phyloP scores from a whole-genome alignment of 2,797 vertebrate species.

The Melanotaenia parkinsoni region DNA sequence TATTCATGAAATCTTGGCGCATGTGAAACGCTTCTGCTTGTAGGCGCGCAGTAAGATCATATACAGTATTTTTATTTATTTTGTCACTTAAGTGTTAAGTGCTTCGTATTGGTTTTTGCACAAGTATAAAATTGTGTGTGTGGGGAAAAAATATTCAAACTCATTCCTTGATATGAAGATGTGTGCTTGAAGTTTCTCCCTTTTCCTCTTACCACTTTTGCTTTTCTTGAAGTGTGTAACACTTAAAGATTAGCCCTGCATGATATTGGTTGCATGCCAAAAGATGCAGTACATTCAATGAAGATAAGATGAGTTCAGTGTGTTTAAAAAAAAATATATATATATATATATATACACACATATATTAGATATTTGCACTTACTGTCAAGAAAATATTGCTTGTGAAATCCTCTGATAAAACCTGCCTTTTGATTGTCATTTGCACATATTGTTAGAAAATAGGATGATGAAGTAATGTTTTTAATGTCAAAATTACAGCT shows the following conservation, averaged over 20 bases:
- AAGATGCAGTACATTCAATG: neutral
- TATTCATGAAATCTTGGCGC: neutral
- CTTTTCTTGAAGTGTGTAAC: neutral
- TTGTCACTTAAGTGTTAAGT: constrained; percentile 2
- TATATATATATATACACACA: neutral
- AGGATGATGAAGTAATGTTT: neutral
- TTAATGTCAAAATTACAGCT: neutral
- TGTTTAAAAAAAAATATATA: neutral
- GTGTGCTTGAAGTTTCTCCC: neutral
- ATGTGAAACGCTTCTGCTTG: neutral
- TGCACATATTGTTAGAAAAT: neutral
- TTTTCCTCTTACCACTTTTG: neutral
- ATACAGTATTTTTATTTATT: neutral
- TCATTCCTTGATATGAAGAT: neutral
- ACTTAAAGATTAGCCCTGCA: neutral
- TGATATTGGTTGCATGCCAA: constrained; percentile 4
- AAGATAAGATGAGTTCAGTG: constrained; percentile 11
- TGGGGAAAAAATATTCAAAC: neutral
- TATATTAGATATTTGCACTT: neutral
- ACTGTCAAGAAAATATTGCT: neutral
- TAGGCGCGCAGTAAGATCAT: neutral
- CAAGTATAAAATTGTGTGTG: neutral
- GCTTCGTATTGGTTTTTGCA: constrained; percentile 1
- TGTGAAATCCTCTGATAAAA: neutral
- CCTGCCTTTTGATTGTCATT: constrained; percentile 17